Evolutionary conservation across 2,888 invertebrate genomes (phyloP).

Genomic region (Monoplex corrugatus): DNA sequence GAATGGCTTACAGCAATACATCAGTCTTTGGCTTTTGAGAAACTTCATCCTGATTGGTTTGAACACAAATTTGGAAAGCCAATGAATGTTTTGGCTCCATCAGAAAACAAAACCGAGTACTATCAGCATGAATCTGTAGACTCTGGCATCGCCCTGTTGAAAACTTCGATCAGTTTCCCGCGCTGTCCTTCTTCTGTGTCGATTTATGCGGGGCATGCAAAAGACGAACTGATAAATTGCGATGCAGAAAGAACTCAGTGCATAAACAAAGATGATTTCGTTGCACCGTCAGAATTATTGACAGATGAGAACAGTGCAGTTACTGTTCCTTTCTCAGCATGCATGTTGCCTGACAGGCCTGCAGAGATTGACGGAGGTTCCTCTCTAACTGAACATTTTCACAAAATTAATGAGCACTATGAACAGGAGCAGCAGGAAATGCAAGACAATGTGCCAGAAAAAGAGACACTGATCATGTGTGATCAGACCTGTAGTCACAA

Average conservation of each 20-base stretch:
- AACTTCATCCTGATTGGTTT: constrained; percentile 11
- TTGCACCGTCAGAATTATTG: constrained; percentile 35
- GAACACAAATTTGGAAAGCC: constrained; percentile 26
- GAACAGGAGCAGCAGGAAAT: background rate
- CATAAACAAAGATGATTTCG: constrained; percentile 36
- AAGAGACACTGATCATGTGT: background rate
- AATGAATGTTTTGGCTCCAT: too few species aligned
- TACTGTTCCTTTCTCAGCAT: background rate
- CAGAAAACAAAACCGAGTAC: too few species aligned
- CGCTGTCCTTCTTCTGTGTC: too few species aligned
- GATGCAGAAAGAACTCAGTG: too few species aligned
- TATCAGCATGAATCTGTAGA: too few species aligned
- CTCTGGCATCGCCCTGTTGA: too few species aligned
- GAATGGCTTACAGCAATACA: constrained; percentile 28
- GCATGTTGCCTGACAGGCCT: background rate
- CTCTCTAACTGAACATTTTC: background rate
- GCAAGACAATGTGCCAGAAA: too few species aligned
- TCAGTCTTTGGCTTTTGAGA: constrained; percentile 21
- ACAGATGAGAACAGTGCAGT: constrained; percentile 6
- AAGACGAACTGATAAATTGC: too few species aligned
- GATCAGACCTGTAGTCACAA: background rate
- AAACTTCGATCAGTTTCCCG: too few species aligned
- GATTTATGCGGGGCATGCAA: too few species aligned
- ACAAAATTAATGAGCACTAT: constrained; percentile 5
- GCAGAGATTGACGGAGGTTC: constrained; percentile 32